Evolutionary conservation across 2,113 vertebrate species (phyloP), one percentile per base, ranked within the genome.

Genomic region (Cisticola juncidis): DNA sequence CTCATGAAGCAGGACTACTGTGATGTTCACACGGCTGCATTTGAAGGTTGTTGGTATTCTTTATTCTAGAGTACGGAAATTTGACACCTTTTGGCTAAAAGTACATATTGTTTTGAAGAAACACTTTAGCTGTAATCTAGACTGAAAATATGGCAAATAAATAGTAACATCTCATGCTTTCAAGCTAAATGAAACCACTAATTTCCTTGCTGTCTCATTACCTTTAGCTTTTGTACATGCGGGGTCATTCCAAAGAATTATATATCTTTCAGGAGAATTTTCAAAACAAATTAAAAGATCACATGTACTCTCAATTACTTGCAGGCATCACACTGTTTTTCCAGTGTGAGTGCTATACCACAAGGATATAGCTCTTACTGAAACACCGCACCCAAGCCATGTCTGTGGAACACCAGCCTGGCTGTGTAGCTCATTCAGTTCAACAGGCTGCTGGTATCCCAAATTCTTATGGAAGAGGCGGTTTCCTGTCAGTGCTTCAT

Each of bases 1-100:
- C 15, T 74, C 8, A 20, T 11, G 31, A 77, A 65, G 19, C 1
- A 20, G 11, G 17, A 48, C 53, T 17, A 28, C 5, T n/a, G 4
- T 51, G 14, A 23, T 40, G 21, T 53, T 86, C 25, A 23, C 6
- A 17, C 11, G 19, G 14, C 28, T 61, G 7, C 0, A 0, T 36
- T 57, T 65, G 42, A 78, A 70, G 20, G 9, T 20, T 80, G 14
- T 9, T 90, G 54, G 18, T 44, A 35, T 53, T 78, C 26, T 84
- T 74, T 26, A 22, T 85, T 64, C 26, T 60, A 24, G 6, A 45
- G 5, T 31, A 68, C 5, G 0, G 11, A 73, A 48, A 42, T 53
- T 60, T 81, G 23, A 42, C 17, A 33, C 3, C 14, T 83, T 42
- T 80, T 44, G 2, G 11, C 15, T 80, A 68, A 65, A 86, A 42